Conservation (phyloP, 2,888 invertebrate genomes). For the Silvanus unidentatus region DNA sequence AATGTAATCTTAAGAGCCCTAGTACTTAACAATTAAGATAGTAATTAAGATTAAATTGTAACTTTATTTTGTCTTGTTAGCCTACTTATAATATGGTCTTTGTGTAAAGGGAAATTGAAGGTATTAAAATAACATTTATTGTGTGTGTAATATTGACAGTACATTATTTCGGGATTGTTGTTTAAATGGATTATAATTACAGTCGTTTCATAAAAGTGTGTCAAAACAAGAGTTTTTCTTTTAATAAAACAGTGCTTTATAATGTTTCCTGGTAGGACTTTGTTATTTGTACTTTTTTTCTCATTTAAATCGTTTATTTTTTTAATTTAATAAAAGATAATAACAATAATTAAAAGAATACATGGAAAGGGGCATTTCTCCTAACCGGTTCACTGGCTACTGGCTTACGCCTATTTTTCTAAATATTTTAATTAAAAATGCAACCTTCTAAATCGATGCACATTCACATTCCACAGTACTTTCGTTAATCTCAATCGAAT, state of each 20-base stretch:
- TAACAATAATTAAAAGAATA: too few relatives aligned
- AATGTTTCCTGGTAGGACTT: too few relatives aligned
- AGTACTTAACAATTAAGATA: slow-evolving; percentile 7
- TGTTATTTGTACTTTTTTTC: too few relatives aligned
- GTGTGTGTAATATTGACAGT: too few relatives aligned
- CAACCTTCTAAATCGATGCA: slow-evolving; percentile 8
- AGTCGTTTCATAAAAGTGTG: too few relatives aligned
- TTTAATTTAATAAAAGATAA: too few relatives aligned
- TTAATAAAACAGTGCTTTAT: too few relatives aligned
- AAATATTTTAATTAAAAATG: slow-evolving; percentile 18
- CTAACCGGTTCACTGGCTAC: slow-evolving; percentile 29
- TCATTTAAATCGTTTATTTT: too few relatives aligned
- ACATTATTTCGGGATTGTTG: too few relatives aligned
- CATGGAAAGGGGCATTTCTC: slow-evolving; percentile 19
- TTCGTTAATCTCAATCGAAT: background rate
- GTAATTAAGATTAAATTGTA: slow-evolving; percentile 7
- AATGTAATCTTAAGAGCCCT: background rate
- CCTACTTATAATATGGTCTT: slow-evolving; percentile 6
- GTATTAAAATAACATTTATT: too few relatives aligned
- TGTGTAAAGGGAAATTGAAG: slow-evolving; percentile 6
- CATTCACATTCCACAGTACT: background rate
- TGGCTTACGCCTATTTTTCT: slow-evolving; percentile 18
- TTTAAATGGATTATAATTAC: too few relatives aligned
- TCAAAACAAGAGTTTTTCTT: too few relatives aligned
- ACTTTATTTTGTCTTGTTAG: slow-evolving; percentile 9